Percentiles rank a stretch among this genome's conserved stretches.
These are phyloP conservation scores for Oscheius sp. DNA, from an alignment of 2,888 invertebrate species.

Conservation along the genomic window DNA sequence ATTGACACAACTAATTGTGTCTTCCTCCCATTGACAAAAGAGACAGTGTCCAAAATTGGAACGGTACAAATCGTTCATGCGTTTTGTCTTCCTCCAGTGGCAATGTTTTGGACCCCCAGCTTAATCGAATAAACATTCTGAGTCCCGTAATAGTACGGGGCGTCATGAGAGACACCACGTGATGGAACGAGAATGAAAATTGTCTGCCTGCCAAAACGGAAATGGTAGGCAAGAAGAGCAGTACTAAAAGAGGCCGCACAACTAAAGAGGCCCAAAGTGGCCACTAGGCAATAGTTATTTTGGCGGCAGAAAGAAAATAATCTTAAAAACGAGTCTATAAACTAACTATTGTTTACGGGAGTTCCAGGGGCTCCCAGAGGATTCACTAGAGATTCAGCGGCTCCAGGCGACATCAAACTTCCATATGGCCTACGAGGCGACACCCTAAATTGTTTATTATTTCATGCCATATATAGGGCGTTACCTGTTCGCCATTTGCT, in stretches of 20 bases:
- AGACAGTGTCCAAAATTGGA: conserved; percentile 12
- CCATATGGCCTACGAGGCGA: conserved; percentile 23
- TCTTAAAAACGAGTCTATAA: conserved; percentile 11
- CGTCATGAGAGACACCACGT: conserved; percentile 19
- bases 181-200: conserved; percentile 12
- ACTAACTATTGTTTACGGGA: conserved; percentile 38
- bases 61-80: conserved; percentile 8
- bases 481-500: conserved; percentile 35
- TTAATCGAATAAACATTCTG: conserved; percentile 36
- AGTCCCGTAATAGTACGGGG: conserved; percentile 26
- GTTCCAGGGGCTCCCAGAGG: conserved; percentile 39
- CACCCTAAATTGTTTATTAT: conserved; percentile 18
- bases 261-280: neutral
- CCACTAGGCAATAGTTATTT: conserved; percentile 1
- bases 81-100: neutral
- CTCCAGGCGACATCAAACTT: conserved; percentile 30
- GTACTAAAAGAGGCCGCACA: neutral
- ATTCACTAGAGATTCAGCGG: conserved; percentile 29
- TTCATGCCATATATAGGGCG: neutral
- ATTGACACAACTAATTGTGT: conserved; percentile 28
- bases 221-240: neutral
- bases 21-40: conserved; percentile 10
- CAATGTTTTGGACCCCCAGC: conserved; percentile 20
- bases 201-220: conserved; percentile 9
- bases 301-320: conserved; percentile 17